These are phyloP conservation scores for Melipona beecheii DNA, from an alignment of 2,888 invertebrate species.

Conservation along the genomic window DNA sequence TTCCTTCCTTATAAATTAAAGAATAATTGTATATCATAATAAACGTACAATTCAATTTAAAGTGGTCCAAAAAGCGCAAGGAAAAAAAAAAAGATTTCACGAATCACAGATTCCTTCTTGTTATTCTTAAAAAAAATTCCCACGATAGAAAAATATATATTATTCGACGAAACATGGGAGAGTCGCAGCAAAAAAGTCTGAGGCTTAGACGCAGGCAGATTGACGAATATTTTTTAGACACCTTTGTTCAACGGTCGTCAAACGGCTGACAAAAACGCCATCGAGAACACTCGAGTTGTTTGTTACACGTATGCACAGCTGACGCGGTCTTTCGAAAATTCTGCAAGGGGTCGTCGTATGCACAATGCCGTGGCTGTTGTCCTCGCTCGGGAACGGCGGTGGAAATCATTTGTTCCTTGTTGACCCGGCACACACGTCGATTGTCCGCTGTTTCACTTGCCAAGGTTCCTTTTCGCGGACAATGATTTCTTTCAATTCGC, in stretches of 20 bases:
- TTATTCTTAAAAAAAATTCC: no score
- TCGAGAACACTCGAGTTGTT: neutral
- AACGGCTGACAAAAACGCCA: neutral
- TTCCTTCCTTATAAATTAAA: no score
- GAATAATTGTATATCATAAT: no score
- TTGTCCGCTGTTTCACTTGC: conserved; percentile 34
- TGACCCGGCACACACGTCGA: conserved; percentile 42
- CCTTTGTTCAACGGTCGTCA: neutral
- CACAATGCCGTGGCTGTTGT: neutral
- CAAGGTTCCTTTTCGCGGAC: conserved; percentile 46
- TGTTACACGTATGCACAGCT: neutral
- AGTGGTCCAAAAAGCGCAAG: no score
- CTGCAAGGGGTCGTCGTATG: neutral
- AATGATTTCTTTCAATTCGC: conserved; percentile 51
- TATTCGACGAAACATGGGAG: neutral
- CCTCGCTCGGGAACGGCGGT: neutral
- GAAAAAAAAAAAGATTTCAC: no score
- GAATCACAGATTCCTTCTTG: no score
- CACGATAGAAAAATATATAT: neutral
- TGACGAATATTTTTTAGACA: neutral
- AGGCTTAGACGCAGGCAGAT: neutral
- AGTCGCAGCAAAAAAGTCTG: neutral
- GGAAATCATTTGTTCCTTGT: conserved; percentile 26
- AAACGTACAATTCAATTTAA: no score
- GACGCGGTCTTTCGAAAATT: neutral